Percentiles rank a stretch among this genome's conserved stretches.
Evolutionary conservation across 1,140 invertebrate genomes (phyloP).

Genomic region (Globodera rostochiensis): DNA sequence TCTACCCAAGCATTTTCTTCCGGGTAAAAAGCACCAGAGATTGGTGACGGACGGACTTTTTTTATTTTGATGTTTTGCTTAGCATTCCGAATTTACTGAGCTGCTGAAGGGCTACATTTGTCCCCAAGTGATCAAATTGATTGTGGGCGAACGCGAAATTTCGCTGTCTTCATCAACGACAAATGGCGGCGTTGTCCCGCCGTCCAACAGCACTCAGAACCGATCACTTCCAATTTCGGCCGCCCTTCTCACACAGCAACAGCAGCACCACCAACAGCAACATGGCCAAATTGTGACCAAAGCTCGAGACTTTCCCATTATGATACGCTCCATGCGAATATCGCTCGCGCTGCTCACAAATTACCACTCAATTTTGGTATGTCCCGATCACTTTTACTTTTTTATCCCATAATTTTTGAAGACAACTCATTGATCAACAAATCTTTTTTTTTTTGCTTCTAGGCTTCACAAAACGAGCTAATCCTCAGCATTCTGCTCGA

Average conservation of each 20-base stretch:
- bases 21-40: constrained; percentile 72
- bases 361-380: constrained; percentile 87
- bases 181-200: not conserved
- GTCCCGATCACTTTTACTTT: constrained; percentile 45
- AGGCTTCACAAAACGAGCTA: constrained; percentile 97
- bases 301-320: constrained; percentile 81
- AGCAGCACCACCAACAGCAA: constrained; percentile 18
- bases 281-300: constrained; percentile 8
- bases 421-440: constrained; percentile 3
- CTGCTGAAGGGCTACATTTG: constrained; percentile 93
- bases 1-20: constrained; percentile 87
- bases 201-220: not conserved
- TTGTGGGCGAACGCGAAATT: constrained; percentile 85
- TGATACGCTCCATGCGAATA: constrained; percentile 87
- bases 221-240: constrained; percentile 18
- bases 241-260: constrained; percentile 18
- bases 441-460: constrained; percentile 49
- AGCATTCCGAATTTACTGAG: constrained; percentile 89
- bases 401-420: constrained; percentile 23
- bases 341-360: constrained; percentile 89
- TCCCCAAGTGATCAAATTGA: constrained; percentile 92
- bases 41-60: constrained; percentile 19
- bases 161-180: not conserved
- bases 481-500: constrained; percentile 94
- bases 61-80: constrained; percentile 40